Conservation (phyloP, 2,797 vertebrate species). For the Sylvia borin region DNA sequence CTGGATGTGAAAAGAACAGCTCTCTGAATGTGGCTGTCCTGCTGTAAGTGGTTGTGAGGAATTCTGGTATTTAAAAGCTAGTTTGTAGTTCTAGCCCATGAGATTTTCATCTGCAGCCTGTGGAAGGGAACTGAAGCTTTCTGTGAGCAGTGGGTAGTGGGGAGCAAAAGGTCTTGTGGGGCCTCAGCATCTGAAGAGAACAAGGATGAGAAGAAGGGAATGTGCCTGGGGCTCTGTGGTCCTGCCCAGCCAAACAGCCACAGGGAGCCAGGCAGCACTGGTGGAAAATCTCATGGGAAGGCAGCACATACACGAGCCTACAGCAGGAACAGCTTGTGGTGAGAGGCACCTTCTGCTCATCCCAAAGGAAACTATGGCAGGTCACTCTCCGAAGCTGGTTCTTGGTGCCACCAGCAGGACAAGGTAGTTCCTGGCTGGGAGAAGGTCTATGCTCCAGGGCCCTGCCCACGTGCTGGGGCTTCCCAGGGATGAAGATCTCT, state of each 20-base stretch:
- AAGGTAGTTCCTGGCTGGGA: background rate
- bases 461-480: background rate
- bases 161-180: background rate
- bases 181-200: background rate
- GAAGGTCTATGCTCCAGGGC: background rate
- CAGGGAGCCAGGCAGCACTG: background rate
- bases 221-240: background rate
- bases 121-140: background rate
- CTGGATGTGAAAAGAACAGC: background rate
- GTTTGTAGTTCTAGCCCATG: background rate
- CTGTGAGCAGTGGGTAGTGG: background rate
- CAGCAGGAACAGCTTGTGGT: background rate
- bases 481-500: background rate
- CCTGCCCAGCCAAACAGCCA: background rate
- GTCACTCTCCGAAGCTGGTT: background rate
- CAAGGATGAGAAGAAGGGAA: background rate
- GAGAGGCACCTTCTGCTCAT: background rate
- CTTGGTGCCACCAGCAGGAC: background rate
- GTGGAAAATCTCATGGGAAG: background rate
- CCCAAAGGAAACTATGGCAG: background rate
- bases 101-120: background rate
- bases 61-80: background rate
- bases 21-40: background rate
- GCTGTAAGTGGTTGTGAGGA: background rate
- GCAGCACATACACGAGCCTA: rapidly evolving